A percentile compares a stretch with the other conserved stretches of the same genome.
Conservation (phyloP, 2,113 vertebrate species). For the Petrocephalus microphthalmus region DNA sequence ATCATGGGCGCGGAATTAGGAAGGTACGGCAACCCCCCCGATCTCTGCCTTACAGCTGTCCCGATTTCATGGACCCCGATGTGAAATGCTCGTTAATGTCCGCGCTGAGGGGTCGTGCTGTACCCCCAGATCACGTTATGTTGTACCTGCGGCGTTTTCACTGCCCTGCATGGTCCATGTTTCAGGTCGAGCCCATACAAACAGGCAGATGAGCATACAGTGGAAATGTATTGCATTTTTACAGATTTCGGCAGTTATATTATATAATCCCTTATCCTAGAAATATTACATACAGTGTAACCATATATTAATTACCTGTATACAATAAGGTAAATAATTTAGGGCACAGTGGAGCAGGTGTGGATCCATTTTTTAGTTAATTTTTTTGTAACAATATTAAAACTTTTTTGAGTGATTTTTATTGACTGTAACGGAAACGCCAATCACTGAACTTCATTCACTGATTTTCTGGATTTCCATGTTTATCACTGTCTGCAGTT, state of each 20-base stretch:
- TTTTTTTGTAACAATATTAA: background rate
- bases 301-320: background rate
- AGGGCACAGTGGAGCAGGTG: background rate
- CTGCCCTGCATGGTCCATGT: background rate
- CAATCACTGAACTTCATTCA: background rate
- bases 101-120: background rate
- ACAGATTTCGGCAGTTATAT: background rate
- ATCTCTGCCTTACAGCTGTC: background rate
- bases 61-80: background rate
- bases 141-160: background rate
- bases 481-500: background rate
- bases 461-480: background rate
- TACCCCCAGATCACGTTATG: background rate
- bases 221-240: background rate
- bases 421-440: background rate
- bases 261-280: background rate
- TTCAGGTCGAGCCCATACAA: background rate
- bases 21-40: slow-evolving; percentile 48
- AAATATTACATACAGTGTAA: background rate
- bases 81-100: background rate
- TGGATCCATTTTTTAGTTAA: background rate
- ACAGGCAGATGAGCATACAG: background rate
- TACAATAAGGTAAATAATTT: background rate
- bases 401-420: background rate
- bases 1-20: slow-evolving; percentile 62